Percentiles rank a stretch among this genome's conserved stretches.
Evolutionary conservation across 2,797 vertebrate genomes (phyloP).

Genomic region (Alcedo atthis): DNA sequence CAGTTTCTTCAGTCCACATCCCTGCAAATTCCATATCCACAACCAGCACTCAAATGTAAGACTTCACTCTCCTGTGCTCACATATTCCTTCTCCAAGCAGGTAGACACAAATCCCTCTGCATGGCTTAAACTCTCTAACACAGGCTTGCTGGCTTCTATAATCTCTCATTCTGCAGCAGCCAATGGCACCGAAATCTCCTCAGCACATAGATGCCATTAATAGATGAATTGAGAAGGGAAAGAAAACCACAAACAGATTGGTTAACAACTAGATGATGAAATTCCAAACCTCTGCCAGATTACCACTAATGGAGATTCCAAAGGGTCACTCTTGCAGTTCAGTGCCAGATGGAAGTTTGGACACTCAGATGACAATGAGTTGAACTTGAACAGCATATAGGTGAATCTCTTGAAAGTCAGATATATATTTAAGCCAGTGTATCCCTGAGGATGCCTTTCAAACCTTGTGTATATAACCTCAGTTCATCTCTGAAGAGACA

Average conservation of each 20-base stretch:
- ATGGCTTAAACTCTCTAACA: neutral
- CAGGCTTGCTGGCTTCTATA: neutral
- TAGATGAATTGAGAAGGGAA: neutral
- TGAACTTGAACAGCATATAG: neutral
- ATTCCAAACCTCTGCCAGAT: neutral
- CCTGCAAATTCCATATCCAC: neutral
- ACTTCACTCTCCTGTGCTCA: neutral
- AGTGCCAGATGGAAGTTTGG: neutral
- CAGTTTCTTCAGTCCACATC: neutral
- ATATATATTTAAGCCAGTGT: neutral
- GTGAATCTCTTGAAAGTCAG: neutral
- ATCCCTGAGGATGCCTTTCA: neutral
- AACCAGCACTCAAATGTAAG: neutral
- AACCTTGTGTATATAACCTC: neutral
- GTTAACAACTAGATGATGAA: neutral
- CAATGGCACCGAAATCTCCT: neutral
- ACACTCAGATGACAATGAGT: neutral
- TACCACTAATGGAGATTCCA: neutral
- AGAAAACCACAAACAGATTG: neutral
- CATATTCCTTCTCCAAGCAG: neutral
- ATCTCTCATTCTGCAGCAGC: neutral
- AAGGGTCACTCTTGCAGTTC: neutral
- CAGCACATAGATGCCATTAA: neutral
- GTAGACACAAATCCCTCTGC: neutral
- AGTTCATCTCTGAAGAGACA: neutral